phyloP scores from a whole-genome alignment of 2,888 invertebrate genomes.

The Xylota segnis region DNA sequence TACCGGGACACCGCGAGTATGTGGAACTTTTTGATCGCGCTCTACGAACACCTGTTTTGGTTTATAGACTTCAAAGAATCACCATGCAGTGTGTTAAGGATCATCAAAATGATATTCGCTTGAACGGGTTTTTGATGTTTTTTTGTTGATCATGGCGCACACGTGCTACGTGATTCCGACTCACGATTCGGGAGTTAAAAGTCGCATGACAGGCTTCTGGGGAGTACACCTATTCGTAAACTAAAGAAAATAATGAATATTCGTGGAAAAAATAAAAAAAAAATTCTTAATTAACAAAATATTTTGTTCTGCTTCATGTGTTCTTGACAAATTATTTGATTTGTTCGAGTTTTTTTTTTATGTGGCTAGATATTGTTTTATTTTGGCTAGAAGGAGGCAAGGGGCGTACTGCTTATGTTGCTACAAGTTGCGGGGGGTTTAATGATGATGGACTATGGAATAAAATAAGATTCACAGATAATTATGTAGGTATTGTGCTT shows the following conservation, averaged over 20 bases:
- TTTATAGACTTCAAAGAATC: not conserved
- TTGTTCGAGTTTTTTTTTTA: not conserved
- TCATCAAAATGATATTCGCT: conserved; percentile 13
- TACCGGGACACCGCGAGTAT: not conserved
- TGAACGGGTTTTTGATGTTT: not conserved
- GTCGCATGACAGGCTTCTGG: conserved; percentile 11
- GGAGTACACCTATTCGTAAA: not conserved
- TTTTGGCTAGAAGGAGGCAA: not conserved
- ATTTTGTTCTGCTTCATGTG: not conserved
- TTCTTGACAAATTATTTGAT: conserved; percentile 7
- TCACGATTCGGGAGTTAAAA: conserved; percentile 30
- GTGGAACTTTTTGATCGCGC: not conserved
- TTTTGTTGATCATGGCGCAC: conserved; percentile 1
- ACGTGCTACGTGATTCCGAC: conserved; percentile 29
- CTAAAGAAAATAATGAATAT: conserved; percentile 3
- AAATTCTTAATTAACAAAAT: conserved; percentile 6
- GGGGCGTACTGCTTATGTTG: not conserved
- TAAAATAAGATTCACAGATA: not conserved
- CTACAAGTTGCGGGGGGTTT: not conserved
- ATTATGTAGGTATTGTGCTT: not conserved
- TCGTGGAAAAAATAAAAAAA: conserved; percentile 1
- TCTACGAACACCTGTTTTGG: not conserved
- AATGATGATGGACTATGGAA: not conserved
- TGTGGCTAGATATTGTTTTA: not conserved
- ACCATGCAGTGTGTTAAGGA: not conserved